Base-by-base conservation (phyloP, 1,140 invertebrate genomes). In the Zaprionus capensis region DNA sequence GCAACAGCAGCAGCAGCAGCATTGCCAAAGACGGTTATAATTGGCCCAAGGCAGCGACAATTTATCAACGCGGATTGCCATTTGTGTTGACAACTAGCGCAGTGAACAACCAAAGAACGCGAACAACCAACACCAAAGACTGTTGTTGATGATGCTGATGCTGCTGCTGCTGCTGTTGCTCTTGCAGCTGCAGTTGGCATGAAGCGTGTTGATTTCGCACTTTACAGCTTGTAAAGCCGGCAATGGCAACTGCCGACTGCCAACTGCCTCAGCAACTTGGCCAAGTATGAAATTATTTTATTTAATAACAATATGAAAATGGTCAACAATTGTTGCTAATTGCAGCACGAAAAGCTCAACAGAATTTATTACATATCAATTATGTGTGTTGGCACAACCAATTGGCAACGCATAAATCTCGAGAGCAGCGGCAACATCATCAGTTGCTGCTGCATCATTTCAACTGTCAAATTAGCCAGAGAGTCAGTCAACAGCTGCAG, bases 341-440 rank as follows among this genome's bases (percentile, higher is more conserved):
- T 88, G 85, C 83, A 46, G 72, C 76, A 90, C 85, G 82, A 88
- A 88, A 88, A 80, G 71, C 81, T 53, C 49, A 9, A 58, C 71
- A 90, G 85, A 88, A 88, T 88, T 88, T 88, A 88, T 88, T 90
- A 88, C 81, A 81, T 91, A 82, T 88, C 85, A 88, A 88, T 88
- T 90, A 88, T 88, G 86, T 90, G 81, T 90, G 85, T 80, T 90
- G 85, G 49, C 71, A 70, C 75, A 69, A 55, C 69, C 84, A 90
- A 85, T 90, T 88, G 85, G 81, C 86, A 79, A 55, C 59, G 81
- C 85, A 88, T 88, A 90, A 90, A 88, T 90, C 85, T 78, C 68
- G 44, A 53, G 51, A 65, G 14, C 73, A 76, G 46, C 62, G 58
- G 31, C 34, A 17, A n/a, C 46, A 53, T 41, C 41, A 78, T 20